Evolutionary conservation across 2,113 vertebrate species (phyloP).

Genomic region (Mus pahari): DNA sequence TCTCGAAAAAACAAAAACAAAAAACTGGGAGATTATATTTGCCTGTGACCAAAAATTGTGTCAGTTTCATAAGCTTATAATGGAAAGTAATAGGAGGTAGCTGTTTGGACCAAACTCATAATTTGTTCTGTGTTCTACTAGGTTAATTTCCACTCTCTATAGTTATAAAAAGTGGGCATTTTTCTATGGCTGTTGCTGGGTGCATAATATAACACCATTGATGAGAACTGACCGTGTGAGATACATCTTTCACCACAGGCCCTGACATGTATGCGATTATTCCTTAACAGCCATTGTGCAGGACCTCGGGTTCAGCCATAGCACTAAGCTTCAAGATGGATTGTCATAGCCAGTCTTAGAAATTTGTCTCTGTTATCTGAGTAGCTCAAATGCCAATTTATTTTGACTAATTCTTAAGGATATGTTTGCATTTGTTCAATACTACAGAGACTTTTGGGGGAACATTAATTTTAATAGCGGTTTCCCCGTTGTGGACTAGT

Average conservation of each 20-base stretch:
- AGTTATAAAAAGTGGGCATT: constrained; percentile 58
- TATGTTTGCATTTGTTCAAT: constrained; percentile 86
- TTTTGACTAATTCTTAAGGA: constrained; percentile 82
- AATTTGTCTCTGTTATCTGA: constrained; percentile 70
- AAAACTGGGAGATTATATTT: constrained; percentile 22
- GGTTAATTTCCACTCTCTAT: constrained; percentile 54
- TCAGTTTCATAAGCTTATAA: background rate
- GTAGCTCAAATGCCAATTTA: constrained; percentile 86
- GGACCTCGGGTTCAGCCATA: constrained; percentile 69
- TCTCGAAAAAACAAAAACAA: too few species aligned
- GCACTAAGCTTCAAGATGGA: constrained; percentile 46
- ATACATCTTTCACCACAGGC: background rate
- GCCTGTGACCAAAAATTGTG: background rate
- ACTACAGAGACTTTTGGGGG: constrained; percentile 86
- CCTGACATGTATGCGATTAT: constrained; percentile 19
- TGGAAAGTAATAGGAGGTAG: background rate
- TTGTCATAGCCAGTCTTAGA: constrained; percentile 59
- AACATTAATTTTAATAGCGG: constrained; percentile 75
- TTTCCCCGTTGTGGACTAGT: constrained; percentile 66
- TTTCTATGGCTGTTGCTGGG: constrained; percentile 74
- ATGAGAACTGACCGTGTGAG: constrained; percentile 51
- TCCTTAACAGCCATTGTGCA: constrained; percentile 74
- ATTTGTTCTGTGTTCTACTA: constrained; percentile 59
- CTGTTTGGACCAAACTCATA: constrained; percentile 31
- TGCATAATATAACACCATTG: constrained; percentile 71